Conservation (phyloP, 2,797 vertebrate species). For the Notolabrus celidotus region DNA sequence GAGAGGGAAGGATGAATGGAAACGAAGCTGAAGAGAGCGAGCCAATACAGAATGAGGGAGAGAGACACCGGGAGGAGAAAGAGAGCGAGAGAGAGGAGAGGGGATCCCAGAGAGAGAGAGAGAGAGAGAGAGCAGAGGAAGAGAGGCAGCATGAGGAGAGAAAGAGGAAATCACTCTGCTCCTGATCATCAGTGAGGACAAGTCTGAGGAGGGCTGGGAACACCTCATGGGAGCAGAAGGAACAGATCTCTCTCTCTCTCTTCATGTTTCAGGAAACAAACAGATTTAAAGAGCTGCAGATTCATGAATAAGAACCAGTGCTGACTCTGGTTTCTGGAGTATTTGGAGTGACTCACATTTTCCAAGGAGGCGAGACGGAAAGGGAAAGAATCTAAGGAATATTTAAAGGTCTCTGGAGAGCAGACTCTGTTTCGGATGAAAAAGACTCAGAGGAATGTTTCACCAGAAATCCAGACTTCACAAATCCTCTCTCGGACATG, state of each 20-base stretch:
- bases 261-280: slow-evolving; percentile 8
- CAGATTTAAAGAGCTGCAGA: not conserved
- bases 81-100: slow-evolving; percentile 2
- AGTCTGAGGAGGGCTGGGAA: slow-evolving; percentile 24
- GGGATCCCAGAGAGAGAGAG: slow-evolving; percentile 27
- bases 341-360: slow-evolving; percentile 41
- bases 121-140: slow-evolving; percentile 10
- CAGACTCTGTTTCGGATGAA: slow-evolving; percentile 8
- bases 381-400: not conserved
- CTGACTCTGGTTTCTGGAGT: not conserved
- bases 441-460: slow-evolving; percentile 14
- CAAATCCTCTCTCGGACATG: too few species aligned
- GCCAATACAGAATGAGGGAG: slow-evolving; percentile 22
- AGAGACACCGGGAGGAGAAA: slow-evolving; percentile 24
- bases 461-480: too few species aligned
- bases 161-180: slow-evolving; percentile 47
- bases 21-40: slow-evolving; percentile 30
- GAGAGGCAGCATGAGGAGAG: slow-evolving; percentile 28
- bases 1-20: slow-evolving; percentile 2
- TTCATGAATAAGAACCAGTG: slow-evolving; percentile 13
- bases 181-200: slow-evolving; percentile 33
- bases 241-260: not conserved
- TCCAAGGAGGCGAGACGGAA: slow-evolving; percentile 13
- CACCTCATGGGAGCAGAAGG: not conserved
- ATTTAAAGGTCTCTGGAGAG: slow-evolving; percentile 6